Evolutionary conservation across 2,888 invertebrate species (phyloP).

Genomic region (Athetis lepigone): DNA sequence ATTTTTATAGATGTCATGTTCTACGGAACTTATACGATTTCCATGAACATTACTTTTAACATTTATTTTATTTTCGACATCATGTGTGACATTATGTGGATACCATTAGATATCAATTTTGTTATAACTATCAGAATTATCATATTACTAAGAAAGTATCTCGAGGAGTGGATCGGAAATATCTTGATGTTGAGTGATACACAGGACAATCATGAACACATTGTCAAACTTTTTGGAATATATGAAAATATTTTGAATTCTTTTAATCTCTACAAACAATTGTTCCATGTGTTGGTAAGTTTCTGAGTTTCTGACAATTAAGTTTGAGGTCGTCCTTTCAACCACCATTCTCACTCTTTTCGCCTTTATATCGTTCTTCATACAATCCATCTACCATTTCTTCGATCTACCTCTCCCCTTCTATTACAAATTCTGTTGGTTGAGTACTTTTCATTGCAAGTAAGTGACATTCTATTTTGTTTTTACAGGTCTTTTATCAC

Average conservation of each 20-base stretch:
- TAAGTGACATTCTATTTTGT: background rate
- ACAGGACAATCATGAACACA: background rate
- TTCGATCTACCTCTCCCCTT: no score
- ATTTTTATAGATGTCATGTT: background rate
- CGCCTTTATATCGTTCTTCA: no score
- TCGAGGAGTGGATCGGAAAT: slow-evolving; percentile 10
- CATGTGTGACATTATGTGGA: background rate
- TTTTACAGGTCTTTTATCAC: slow-evolving; percentile 13
- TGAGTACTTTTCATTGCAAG: no score
- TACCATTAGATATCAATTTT: slow-evolving; percentile 11
- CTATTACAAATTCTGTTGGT: no score
- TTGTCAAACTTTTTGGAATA: background rate
- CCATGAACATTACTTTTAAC: background rate
- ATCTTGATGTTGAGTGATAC: background rate
- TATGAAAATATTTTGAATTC: slow-evolving; percentile 23
- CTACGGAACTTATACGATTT: background rate
- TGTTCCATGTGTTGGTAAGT: slow-evolving; percentile 28
- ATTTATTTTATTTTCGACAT: background rate
- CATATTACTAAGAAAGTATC: slow-evolving; percentile 9
- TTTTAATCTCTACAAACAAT: slow-evolving; percentile 2
- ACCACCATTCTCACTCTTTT: no score
- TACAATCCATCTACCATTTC: no score
- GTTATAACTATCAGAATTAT: slow-evolving; percentile 14
- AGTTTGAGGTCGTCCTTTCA: background rate
- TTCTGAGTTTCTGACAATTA: background rate